Base-by-base conservation (phyloP, 1,140 invertebrate genomes). In the Colletes latitarsis region DNA sequence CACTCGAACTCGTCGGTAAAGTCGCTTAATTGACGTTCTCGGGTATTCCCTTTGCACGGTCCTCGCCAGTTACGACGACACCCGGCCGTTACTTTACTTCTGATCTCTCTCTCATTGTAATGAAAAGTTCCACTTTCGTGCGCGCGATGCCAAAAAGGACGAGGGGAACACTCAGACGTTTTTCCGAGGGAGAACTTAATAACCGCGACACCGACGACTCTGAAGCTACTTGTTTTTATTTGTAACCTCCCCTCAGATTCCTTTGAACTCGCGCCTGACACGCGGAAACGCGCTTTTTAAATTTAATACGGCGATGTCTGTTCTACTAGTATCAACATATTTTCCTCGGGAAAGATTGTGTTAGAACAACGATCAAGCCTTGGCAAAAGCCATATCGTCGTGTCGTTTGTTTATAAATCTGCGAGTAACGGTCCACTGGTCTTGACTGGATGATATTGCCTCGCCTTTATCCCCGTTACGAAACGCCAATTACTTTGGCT, bases 11-110 rank as follows among this genome's bases (percentile, higher is more conserved):
- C 41, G 41, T 76, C 77, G 58, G 30, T 49, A 49, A 85, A 82
- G 60, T 79, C 60, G 80, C 75, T 82, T 82, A 86, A 86, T 86
- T 79, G 80, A 86, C 78, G 79, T 78, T 85, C 79, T 74, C 64
- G 79, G 41, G 67, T 21, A 14, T 15, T 70, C 67, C 66, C 53
- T 73, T 71, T 52, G 62, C 39, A 10, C 62, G 39, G n/a, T 53
- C 53, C n/a, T 52, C 39, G 21, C 49, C 30, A 49, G 60, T 76
- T 68, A 73, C 53, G 41, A 64, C 70, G 77, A 57, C 58, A 68
- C 41, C 55, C 66, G 62, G 21, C 82, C n/a, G n/a, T n/a, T n/a
- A n/a, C n/a, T 70, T 53, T 67, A 81, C 76, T 69, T 81, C 82
- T 62, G 66, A 83, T 55, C 55, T 63, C 21, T 14, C 46, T 46